These are phyloP conservation scores for Gasterosteus nipponicus DNA, from an alignment of 2,113 vertebrate genomes.

Conservation along the genomic window DNA sequence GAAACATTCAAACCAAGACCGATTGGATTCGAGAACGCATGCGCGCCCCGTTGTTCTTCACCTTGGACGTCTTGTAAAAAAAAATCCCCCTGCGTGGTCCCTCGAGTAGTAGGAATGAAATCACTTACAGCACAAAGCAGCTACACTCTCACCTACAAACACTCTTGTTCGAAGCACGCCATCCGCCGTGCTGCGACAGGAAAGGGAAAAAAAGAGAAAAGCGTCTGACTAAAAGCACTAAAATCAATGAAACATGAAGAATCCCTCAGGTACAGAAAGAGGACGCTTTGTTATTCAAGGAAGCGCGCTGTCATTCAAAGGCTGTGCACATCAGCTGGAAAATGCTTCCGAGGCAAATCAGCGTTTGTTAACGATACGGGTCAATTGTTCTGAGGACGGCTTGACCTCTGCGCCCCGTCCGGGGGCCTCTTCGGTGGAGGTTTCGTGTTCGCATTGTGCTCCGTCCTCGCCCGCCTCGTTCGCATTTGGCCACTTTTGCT, in stretches of 20 bases:
- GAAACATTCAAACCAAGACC: no score
- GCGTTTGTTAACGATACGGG: conserved; percentile 68
- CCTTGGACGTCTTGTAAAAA: conserved; percentile 31
- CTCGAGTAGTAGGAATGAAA: conserved; percentile 35
- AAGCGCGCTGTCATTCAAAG: conserved; percentile 63
- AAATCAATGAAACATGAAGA: conserved; percentile 78
- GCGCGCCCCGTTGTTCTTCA: conserved; percentile 35
- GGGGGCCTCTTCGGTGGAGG: conserved; percentile 32
- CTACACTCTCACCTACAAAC: conserved; percentile 48
- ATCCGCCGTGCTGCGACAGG: conserved; percentile 46
- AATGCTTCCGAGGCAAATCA: conserved; percentile 63
- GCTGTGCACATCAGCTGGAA: conserved; percentile 39
- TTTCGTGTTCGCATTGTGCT: conserved; percentile 54
- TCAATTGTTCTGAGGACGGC: conserved; percentile 63
- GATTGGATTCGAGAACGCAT: neutral
- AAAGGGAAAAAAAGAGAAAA: conserved; percentile 23
- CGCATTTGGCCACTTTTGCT: conserved; percentile 40
- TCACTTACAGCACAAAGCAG: conserved; percentile 60
- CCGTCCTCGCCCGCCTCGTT: conserved; percentile 62
- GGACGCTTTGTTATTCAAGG: conserved; percentile 62
- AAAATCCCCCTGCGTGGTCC: conserved; percentile 35
- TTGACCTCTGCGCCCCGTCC: conserved; percentile 60
- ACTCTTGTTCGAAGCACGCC: conserved; percentile 43
- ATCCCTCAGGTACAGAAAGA: conserved; percentile 61
- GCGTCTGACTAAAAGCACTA: conserved; percentile 66